Percentiles rank a stretch among this genome's conserved stretches.
Evolutionary conservation across 2,888 invertebrate species (phyloP).

Genomic region (Brachycybe producta): DNA sequence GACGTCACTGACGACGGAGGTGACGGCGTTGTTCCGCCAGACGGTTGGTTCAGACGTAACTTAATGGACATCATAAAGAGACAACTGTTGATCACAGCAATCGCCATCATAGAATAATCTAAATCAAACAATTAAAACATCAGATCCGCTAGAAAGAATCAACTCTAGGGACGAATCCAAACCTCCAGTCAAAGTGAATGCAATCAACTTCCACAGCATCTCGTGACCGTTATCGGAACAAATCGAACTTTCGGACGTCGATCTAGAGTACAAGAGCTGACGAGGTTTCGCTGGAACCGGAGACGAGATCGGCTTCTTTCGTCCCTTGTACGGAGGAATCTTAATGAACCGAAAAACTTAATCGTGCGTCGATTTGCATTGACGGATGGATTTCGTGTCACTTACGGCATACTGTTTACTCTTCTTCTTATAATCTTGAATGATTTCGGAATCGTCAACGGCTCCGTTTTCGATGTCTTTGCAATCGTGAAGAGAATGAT

Average conservation of each 20-base stretch:
- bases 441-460: slow-evolving; percentile 57
- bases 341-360: not conserved
- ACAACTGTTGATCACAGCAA: slow-evolving; percentile 49
- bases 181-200: slow-evolving; percentile 43
- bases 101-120: slow-evolving; percentile 48
- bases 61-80: slow-evolving; percentile 49
- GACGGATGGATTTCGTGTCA: too few species aligned
- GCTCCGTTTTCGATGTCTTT: slow-evolving; percentile 52
- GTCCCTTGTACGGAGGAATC: slow-evolving; percentile 13
- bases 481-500: slow-evolving; percentile 66
- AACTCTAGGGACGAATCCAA: slow-evolving; percentile 1
- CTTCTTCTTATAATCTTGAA: slow-evolving; percentile 58
- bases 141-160: not conserved
- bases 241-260: slow-evolving; percentile 25
- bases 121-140: slow-evolving; percentile 19
- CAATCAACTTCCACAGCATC: slow-evolving; percentile 50
- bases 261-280: slow-evolving; percentile 46
- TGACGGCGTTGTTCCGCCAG: slow-evolving; percentile 32
- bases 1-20: slow-evolving; percentile 34
- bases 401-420: slow-evolving; percentile 18
- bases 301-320: slow-evolving; percentile 25
- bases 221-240: slow-evolving; percentile 29
- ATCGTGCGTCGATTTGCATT: not conserved
- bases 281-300: slow-evolving; percentile 48
- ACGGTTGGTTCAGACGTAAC: slow-evolving; percentile 40